These are phyloP conservation scores for Daktulosphaira vitifoliae DNA, from an alignment of 1,140 invertebrate genomes.

Conservation along the genomic window DNA sequence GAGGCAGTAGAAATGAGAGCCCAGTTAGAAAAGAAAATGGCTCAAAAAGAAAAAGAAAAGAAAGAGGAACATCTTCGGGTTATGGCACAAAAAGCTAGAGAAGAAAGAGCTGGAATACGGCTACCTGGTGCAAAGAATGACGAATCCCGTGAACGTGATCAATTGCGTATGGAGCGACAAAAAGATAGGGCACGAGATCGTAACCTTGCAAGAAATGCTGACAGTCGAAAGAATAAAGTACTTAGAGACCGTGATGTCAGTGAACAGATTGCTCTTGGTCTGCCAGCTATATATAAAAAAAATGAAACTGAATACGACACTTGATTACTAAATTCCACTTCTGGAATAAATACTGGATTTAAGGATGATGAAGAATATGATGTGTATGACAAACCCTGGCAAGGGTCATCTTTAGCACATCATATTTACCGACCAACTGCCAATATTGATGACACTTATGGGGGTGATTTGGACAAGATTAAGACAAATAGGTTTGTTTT, in stretches of 20 bases:
- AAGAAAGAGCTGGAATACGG: conserved; percentile 82
- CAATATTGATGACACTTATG: conserved; percentile 84
- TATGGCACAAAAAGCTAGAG: conserved; percentile 89
- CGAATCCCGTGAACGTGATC: conserved; percentile 79
- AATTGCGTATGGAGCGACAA: conserved; percentile 79
- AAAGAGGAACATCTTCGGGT: conserved; percentile 91
- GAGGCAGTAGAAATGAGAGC: conserved; percentile 95
- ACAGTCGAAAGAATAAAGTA: conserved; percentile 59
- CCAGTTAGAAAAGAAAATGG: conserved; percentile 90
- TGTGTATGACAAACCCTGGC: conserved; percentile 95
- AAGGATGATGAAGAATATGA: conserved; percentile 96
- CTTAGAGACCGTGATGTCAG: conserved; percentile 94
- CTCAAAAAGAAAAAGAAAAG: conserved; percentile 96
- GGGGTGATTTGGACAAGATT: conserved; percentile 75
- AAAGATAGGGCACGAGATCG: conserved; percentile 85
- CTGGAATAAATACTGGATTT: conserved; percentile 94
- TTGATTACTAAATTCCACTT: conserved; percentile 87
- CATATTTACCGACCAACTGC: conserved; percentile 88
- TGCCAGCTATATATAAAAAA: conserved; percentile 72
- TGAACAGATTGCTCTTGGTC: conserved; percentile 94
- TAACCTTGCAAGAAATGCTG: conserved; percentile 81
- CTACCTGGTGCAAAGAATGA: conserved; percentile 50
- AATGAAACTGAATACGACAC: conserved; percentile 90
- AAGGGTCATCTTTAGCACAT: conserved; percentile 70
- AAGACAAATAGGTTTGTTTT: conserved; percentile 67